A percentile compares a stretch with the other conserved stretches of the same genome.
Evolutionary conservation across 1,140 invertebrate genomes (phyloP).

Genomic region (Zaprionus vittiger): DNA sequence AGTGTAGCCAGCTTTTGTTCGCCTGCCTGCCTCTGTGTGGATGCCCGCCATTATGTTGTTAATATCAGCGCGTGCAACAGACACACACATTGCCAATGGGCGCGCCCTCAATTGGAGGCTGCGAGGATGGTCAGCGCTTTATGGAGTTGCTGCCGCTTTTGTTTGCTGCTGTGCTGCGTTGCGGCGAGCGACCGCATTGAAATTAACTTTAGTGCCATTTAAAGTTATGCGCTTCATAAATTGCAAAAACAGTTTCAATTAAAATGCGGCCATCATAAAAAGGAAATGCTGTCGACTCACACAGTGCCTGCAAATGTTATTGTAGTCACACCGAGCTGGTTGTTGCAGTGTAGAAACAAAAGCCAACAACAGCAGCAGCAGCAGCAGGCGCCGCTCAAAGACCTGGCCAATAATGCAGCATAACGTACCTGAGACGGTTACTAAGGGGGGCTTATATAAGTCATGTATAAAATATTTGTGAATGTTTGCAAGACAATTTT

Average conservation of each 20-base stretch:
- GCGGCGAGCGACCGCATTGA: constrained; percentile 71
- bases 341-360: constrained; percentile 63
- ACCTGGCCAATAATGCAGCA: constrained; percentile 63
- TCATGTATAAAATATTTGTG: background rate
- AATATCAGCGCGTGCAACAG: constrained; percentile 40
- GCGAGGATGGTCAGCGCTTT: constrained; percentile 2
- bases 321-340: constrained; percentile 23
- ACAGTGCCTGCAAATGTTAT: constrained; percentile 72
- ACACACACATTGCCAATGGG: constrained; percentile 7
- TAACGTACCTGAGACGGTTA: background rate
- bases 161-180: constrained; percentile 20
- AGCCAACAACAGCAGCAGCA: constrained; percentile 67
- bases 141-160: constrained; percentile 35
- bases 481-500: background rate
- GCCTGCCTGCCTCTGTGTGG: constrained; percentile 6
- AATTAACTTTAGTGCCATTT: constrained; percentile 83
- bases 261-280: constrained; percentile 82
- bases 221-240: constrained; percentile 83
- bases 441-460: background rate
- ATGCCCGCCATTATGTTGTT: constrained; percentile 48
- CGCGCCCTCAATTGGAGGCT: constrained; percentile 5
- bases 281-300: constrained; percentile 77
- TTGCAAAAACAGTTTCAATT: constrained; percentile 82
- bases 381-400: constrained; percentile 54
- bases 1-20: constrained; percentile 37